Conservation (phyloP, 2,113 vertebrate genomes). For the Pholis gunnellus region DNA sequence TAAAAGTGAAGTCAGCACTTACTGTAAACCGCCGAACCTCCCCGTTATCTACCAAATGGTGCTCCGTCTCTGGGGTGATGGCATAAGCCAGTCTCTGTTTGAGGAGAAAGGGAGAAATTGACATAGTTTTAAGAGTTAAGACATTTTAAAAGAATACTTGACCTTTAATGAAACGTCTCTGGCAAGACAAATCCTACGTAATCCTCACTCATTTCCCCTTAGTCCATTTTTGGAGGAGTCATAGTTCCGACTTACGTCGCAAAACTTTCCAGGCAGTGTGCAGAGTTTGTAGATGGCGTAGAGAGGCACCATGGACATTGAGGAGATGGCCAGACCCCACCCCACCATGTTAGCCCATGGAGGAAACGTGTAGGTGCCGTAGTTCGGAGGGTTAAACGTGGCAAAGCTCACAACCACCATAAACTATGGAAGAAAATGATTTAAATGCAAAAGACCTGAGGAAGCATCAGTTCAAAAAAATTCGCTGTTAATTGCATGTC, state of each 20-base stretch:
- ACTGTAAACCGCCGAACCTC: conserved; percentile 92
- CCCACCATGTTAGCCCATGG: conserved; percentile 90
- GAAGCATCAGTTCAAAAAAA: background rate
- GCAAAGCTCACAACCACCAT: conserved; percentile 92
- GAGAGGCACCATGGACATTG: conserved; percentile 91
- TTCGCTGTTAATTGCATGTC: background rate
- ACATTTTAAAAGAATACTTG: background rate
- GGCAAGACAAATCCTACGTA: background rate
- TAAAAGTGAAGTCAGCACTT: conserved; percentile 39
- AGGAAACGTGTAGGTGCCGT: conserved; percentile 88
- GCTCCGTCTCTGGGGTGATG: conserved; percentile 91
- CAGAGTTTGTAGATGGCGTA: conserved; percentile 92
- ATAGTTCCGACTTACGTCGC: conserved; percentile 82
- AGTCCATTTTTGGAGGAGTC: conserved; percentile 5
- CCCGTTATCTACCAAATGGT: conserved; percentile 87
- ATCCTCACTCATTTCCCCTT: background rate
- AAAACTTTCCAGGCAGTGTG: conserved; percentile 86
- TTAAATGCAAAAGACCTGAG: background rate
- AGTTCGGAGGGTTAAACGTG: conserved; percentile 88
- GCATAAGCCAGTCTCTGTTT: conserved; percentile 89
- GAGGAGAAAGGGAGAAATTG: background rate
- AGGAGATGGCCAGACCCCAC: conserved; percentile 90
- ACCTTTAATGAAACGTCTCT: background rate
- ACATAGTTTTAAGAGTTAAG: background rate
- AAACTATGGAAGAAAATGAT: conserved; percentile 78